Evolutionary conservation across 2,888 invertebrate species (phyloP).

Genomic region (Polydrusus pterygomalis): DNA sequence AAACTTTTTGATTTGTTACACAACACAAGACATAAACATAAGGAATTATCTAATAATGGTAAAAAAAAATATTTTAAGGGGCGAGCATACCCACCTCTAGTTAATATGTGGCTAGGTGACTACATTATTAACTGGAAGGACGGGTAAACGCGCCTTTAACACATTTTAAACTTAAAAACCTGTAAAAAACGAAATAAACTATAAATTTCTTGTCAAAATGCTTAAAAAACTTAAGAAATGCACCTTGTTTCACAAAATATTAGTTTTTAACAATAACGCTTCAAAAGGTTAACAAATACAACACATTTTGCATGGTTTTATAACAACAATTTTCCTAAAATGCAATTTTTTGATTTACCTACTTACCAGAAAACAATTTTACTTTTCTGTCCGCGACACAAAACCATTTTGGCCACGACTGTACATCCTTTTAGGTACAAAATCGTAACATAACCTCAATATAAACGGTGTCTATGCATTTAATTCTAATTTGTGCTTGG

Average conservation of each 20-base stretch:
- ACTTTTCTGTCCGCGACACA: too few relatives aligned
- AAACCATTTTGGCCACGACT: too few relatives aligned
- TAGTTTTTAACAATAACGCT: conserved; percentile 30
- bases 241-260: conserved; percentile 21
- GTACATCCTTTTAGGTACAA: conserved; percentile 3
- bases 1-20: conserved; percentile 37
- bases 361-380: not conserved
- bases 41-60: not conserved
- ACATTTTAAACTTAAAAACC: conserved; percentile 23
- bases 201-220: conserved; percentile 33
- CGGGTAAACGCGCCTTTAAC: not conserved
- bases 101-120: not conserved
- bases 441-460: conserved; percentile 12
- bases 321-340: conserved; percentile 13
- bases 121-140: not conserved
- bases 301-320: not conserved
- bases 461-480: not conserved
- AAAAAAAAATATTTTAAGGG: conserved; percentile 13
- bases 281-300: conserved; percentile 18
- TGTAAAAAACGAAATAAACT: conserved; percentile 29
- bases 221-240: conserved; percentile 28
- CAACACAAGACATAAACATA: conserved; percentile 12
- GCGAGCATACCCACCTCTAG: conserved; percentile 1
- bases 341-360: not conserved
- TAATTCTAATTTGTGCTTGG: conserved; percentile 1